Percentiles rank a stretch among this genome's conserved stretches.
Evolutionary conservation across 2,888 invertebrate genomes (phyloP).

Genomic region (Eristalis intricaria): DNA sequence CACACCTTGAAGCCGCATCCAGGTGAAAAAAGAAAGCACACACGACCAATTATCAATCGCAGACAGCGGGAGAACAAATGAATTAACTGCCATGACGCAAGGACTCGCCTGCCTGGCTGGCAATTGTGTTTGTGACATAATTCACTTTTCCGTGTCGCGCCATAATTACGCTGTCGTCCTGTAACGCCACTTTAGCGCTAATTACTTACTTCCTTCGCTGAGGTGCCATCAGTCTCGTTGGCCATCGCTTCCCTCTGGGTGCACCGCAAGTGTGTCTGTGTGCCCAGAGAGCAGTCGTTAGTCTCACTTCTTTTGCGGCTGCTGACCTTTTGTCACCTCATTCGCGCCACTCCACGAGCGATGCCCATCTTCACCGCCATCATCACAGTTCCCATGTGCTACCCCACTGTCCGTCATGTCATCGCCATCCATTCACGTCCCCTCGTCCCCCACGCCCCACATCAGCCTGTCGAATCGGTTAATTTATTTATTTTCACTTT

Average conservation of each 20-base stretch:
- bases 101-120: slow-evolving; percentile 2
- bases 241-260: not conserved
- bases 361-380: not conserved
- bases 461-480: slow-evolving; percentile 47
- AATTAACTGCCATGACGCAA: slow-evolving; percentile 21
- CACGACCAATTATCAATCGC: slow-evolving; percentile 16
- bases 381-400: not conserved
- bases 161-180: slow-evolving; percentile 25
- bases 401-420: slow-evolving; percentile 25
- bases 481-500: slow-evolving; percentile 69
- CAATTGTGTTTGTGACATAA: slow-evolving; percentile 36
- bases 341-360: not conserved
- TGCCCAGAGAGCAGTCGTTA: slow-evolving; percentile 26
- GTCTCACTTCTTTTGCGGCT: not conserved
- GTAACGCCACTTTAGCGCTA: slow-evolving; percentile 49
- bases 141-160: slow-evolving; percentile 40
- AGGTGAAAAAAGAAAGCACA: too few relatives aligned
- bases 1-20: not conserved
- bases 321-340: slow-evolving; percentile 31
- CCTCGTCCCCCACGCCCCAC: not conserved
- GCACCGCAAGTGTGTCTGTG: not conserved
- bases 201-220: slow-evolving; percentile 34
- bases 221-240: not conserved
- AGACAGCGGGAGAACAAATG: not conserved
- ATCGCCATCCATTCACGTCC: not conserved